Base-by-base conservation (phyloP, 2,797 vertebrate genomes). In the Picus viridis region DNA sequence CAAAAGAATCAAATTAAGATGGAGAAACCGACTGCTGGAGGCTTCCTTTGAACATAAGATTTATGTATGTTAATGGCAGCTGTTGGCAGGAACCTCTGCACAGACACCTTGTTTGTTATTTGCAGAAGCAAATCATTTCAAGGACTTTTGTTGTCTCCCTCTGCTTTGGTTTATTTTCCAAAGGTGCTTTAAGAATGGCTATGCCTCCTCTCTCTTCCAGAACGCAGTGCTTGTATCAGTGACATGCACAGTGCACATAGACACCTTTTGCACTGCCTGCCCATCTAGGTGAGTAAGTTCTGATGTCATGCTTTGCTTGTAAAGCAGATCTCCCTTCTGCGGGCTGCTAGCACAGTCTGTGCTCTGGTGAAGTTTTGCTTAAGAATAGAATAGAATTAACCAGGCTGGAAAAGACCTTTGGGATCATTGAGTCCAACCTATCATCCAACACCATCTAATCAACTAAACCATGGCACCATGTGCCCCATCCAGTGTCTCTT, bases 1-100 rank as follows among this genome's bases (percentile, higher is more conserved):
- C 94, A 86, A 82, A 95, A 91, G 87, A 94, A 95, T 94, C 91
- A 95, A 93, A 94, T 94, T 95, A 95, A 93, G 91, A 74, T 7
- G 92, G 94, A 95, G 92, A 88, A 93, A 59, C 41, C 79, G 90
- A 72, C 83, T 92, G 92, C 95, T 95, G 87, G 92, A 93, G 87
- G 93, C 80, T 96, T 76, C 80, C 89, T 96, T 95, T 96, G 96
- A 95, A 95, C 58, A 1, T 76, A 69, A 86, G 91, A 88, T 86
- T 82, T 90, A 71, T 74, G 77, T 92, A 16, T 88, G 93, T 88
- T 93, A 89, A 74, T 92, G 64, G 90, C 77, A 94, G 93, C 89
- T 89, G 76, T 62, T 92, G 93, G 79, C 90, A 95, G 93, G 63
- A 91, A 53, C 87, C 84, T 90, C 87, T 83, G 43, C n/a, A 45